Percentiles rank a stretch among this genome's conserved stretches.
Conservation (phyloP, 2,797 vertebrate species). For the Sciurus vulgaris region DNA sequence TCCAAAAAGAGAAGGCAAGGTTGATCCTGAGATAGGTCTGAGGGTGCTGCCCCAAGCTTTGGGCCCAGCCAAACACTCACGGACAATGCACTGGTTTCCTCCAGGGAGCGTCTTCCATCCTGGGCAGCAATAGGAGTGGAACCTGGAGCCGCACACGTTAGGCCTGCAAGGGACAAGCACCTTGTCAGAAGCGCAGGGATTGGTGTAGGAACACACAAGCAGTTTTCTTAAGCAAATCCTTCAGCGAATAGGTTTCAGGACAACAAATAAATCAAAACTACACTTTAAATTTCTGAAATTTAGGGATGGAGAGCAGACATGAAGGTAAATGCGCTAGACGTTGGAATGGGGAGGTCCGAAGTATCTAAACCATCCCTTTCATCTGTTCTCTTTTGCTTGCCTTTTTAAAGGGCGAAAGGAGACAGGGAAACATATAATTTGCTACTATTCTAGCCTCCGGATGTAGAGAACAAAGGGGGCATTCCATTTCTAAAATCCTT, state of each 20-base stretch:
- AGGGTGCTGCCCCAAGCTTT: neutral
- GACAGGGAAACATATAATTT: slow-evolving; percentile 70
- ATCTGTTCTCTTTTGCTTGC: slow-evolving; percentile 11
- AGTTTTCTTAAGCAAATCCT: neutral
- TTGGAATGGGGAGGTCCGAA: neutral
- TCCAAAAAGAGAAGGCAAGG: neutral
- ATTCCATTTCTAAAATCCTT: neutral
- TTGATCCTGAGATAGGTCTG: neutral
- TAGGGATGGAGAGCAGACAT: neutral
- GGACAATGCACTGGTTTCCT: slow-evolving; percentile 99
- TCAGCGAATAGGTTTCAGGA: neutral
- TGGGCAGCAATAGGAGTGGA: slow-evolving; percentile 98
- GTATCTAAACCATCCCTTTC: slow-evolving; percentile 18
- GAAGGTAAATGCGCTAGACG: neutral
- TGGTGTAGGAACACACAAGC: neutral
- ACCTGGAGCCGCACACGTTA: slow-evolving; percentile 98
- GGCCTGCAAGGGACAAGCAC: slow-evolving; percentile 90
- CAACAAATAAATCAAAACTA: slow-evolving; percentile 2
- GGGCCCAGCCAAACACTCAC: slow-evolving; percentile 91
- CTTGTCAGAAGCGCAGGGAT: neutral
- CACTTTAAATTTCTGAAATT: neutral
- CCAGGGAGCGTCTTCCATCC: slow-evolving; percentile 99
- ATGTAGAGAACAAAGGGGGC: slow-evolving; percentile 79
- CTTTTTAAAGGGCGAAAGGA: slow-evolving; percentile 53
- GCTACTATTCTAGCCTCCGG: slow-evolving; percentile 57